Percentiles rank a stretch among this genome's conserved stretches.
Conservation (phyloP, 2,797 vertebrate genomes). For the Etheostoma perlongum region DNA sequence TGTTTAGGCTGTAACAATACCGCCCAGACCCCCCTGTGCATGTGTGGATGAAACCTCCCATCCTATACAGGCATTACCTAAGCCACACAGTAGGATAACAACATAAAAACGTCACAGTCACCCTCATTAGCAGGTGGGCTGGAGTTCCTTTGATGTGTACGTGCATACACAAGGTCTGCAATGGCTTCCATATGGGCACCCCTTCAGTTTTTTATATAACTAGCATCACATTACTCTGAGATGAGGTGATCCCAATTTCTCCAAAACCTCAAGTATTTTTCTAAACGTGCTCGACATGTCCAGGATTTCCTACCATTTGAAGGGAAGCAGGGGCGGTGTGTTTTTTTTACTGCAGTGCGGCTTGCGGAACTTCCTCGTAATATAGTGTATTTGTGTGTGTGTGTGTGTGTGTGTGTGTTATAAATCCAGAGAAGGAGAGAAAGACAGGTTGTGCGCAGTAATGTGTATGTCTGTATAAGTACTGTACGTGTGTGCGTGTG, state of each 20-base stretch:
- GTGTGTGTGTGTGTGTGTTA: constrained; percentile 37
- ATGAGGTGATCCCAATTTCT: constrained; percentile 83
- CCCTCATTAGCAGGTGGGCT: constrained; percentile 79
- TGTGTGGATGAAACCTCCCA: constrained; percentile 66
- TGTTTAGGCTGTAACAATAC: constrained; percentile 77
- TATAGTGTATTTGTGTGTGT: neutral
- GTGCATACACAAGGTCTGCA: constrained; percentile 56
- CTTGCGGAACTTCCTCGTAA: constrained; percentile 58
- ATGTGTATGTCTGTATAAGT: constrained; percentile 39
- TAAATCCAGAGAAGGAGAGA: constrained; percentile 46
- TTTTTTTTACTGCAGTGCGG: constrained; percentile 78
- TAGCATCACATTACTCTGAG: constrained; percentile 77
- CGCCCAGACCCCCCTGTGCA: constrained; percentile 53
- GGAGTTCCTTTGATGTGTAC: constrained; percentile 71
- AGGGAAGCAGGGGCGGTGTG: constrained; percentile 69
- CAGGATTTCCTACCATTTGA: constrained; percentile 84
- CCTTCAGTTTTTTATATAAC: constrained; percentile 80
- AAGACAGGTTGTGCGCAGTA: constrained; percentile 57
- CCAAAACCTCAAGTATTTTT: constrained; percentile 84
- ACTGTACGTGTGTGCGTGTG: constrained; percentile 24
- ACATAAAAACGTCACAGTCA: constrained; percentile 80
- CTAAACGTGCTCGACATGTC: constrained; percentile 84
- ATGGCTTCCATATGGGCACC: constrained; percentile 84
- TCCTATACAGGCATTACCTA: constrained; percentile 73
- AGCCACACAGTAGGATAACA: constrained; percentile 83